These are phyloP conservation scores for Zootermopsis nevadensis DNA, from an alignment of 2,888 invertebrate genomes.

Conservation along the genomic window DNA sequence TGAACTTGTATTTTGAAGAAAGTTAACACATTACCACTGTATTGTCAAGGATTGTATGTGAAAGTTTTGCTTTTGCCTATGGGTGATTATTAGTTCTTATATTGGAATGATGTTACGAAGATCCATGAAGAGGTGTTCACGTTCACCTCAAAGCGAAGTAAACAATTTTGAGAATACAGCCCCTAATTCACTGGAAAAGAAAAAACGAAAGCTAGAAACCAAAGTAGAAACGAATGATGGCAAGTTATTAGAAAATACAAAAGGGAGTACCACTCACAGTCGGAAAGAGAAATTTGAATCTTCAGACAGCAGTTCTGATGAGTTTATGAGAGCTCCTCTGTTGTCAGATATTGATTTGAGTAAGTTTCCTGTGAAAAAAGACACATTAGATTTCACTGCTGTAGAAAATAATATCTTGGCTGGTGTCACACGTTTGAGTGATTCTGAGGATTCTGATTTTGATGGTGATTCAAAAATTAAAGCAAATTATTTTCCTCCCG, in stretches of 20 bases:
- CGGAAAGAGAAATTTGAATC: constrained; percentile 54
- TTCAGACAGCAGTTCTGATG: constrained; percentile 65
- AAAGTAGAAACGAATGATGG: background rate
- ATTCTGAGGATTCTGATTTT: constrained; percentile 56
- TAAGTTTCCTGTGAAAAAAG: constrained; percentile 63
- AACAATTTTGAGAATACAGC: background rate
- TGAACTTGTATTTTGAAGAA: too few relatives aligned
- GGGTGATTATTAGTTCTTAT: too few relatives aligned
- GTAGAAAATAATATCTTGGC: constrained; percentile 60
- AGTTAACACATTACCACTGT: too few relatives aligned
- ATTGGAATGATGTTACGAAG: constrained; percentile 22
- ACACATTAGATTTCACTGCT: constrained; percentile 56
- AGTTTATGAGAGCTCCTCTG: constrained; percentile 67
- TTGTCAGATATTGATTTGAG: constrained; percentile 68
- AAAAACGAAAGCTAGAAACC: constrained; percentile 16
- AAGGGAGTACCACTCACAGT: constrained; percentile 4
- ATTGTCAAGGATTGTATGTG: too few relatives aligned
- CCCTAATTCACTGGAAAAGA: background rate
- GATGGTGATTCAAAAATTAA: constrained; percentile 15
- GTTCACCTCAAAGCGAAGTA: background rate
- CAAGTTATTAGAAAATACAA: background rate
- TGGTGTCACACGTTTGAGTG: constrained; percentile 58
- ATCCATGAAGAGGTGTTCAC: constrained; percentile 34
- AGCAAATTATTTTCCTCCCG: background rate
- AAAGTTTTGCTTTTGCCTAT: too few relatives aligned